These are phyloP conservation scores for Dascyllus trimaculatus DNA, from an alignment of 2,113 vertebrate genomes.

Conservation along the genomic window DNA sequence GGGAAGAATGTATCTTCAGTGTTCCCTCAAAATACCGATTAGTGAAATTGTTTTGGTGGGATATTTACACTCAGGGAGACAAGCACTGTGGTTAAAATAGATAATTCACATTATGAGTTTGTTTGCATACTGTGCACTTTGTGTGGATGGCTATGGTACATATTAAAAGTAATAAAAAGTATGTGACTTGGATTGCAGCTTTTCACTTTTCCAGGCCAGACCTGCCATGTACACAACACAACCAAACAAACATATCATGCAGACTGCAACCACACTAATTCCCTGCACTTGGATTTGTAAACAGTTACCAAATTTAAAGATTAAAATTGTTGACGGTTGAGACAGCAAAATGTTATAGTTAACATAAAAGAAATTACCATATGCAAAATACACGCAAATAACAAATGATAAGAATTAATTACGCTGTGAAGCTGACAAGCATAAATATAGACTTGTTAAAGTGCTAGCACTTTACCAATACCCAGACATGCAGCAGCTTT, in stretches of 20 bases:
- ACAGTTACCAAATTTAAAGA: slow-evolving; percentile 5
- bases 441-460: slow-evolving; percentile 42
- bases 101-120: too few species aligned
- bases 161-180: too few species aligned
- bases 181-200: too few species aligned
- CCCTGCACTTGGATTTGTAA: neutral
- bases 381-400: slow-evolving; percentile 18
- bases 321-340: slow-evolving; percentile 8
- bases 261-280: neutral
- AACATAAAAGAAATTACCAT: slow-evolving; percentile 15
- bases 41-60: too few species aligned
- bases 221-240: neutral
- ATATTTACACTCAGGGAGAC: too few species aligned
- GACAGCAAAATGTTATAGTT: slow-evolving; percentile 12
- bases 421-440: slow-evolving; percentile 11
- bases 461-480: slow-evolving; percentile 3
- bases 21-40: too few species aligned
- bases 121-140: too few species aligned
- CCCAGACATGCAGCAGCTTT: slow-evolving; percentile 17
- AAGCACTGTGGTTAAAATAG: too few species aligned
- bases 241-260: neutral
- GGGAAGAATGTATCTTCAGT: too few species aligned
- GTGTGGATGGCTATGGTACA: too few species aligned
- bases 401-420: slow-evolving; percentile 22
- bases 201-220: too few species aligned